Evolutionary conservation across 1,140 invertebrate genomes (phyloP), one percentile per base, ranked within the genome.

Genomic region (Hirudo medicinalis): DNA sequence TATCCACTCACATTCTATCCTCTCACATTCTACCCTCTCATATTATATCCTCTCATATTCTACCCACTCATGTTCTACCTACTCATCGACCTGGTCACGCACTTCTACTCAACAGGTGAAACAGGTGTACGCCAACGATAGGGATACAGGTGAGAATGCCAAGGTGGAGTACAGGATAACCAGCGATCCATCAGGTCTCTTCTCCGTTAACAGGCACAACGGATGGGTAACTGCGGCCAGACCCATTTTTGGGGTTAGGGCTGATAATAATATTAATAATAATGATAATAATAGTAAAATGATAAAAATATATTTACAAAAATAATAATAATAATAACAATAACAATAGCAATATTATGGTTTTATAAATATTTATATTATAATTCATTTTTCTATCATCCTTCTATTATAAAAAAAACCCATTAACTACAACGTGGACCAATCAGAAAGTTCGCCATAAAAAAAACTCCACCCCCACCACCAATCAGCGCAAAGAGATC

Each of bases 41-140:
- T n/a, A n/a, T n/a, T n/a, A n/a, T n/a, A n/a, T n/a, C n/a, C n/a
- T n/a, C n/a, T n/a, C n/a, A n/a, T n/a, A 40, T 40, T 40, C 40
- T 11, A 40, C 40, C 40, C 40, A 60, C 55, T 22, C 15, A n/a
- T n/a, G n/a, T n/a, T 6, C 32, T 36, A 36, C 2, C 32, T 6
- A 36, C 32, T 36, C 54, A 57, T 4, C 54, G 2, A n/a, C 54
- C 25, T 57, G 20, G 25, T 57, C 9, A 2, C 20, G 2, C 20
- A 9, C 54, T 0, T 63, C 57, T 25, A 25, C 57, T 13, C 29
- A 22, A 11, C 25, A 43, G 67, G 67, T 68, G 9, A 68, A 40
- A 68, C 91, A 91, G 93, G 91, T 89, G 91, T 92, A 90, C 89
- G 57, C 57, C 69, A 43, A 66, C 53, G 57, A 75, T 22, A 22